Evolutionary conservation across 2,113 vertebrate species (phyloP), one percentile per base, ranked within the genome.

Genomic region (Aegotheles bennettii): DNA sequence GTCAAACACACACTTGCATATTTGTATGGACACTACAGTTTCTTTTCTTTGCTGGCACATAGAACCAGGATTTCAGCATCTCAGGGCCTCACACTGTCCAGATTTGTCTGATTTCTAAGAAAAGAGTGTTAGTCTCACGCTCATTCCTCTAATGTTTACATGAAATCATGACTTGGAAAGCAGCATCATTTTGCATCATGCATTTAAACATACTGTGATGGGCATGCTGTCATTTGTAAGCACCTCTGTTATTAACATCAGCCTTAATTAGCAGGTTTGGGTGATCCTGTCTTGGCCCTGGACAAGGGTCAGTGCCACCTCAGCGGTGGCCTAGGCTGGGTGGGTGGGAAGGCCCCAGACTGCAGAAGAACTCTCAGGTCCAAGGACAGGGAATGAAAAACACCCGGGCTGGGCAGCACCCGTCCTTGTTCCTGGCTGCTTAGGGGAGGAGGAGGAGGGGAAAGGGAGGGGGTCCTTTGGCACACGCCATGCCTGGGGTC

Each of bases 121-220:
- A 88, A 90, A 69, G 50, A 4, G 38, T 86, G 56, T 75, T 84
- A 74, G 73, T 14, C 23, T 84, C 76, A 54, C 6, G 45, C 68
- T 91, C 65, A 59, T 69, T 82, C 29, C 47, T 90, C 64, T 65
- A 82, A 70, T 5, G 2, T 70, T 87, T 87, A 56, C 25, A 31
- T 38, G 80, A 94, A 94, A 82, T 47, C 85, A 38, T 65, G 69
- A 80, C 56, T 96, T 94, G 71, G 90, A 85, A 90, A 90, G 54
- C 36, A 71, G 17, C 61, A 53, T 40, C 1, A 9, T 78, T 94
- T 86, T 92, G 40, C 57, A 38, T 63, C 35, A 14, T 53, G 35
- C 40, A 16, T 87, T 89, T 67, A 50, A 91, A 90, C 40, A 48
- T 23, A 63, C 36, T 18, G 64, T 25, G 50, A 25, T 53, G 45